Evolutionary conservation across 2,113 vertebrate genomes (phyloP).

Genomic region (Kryptolebias marmoratus): DNA sequence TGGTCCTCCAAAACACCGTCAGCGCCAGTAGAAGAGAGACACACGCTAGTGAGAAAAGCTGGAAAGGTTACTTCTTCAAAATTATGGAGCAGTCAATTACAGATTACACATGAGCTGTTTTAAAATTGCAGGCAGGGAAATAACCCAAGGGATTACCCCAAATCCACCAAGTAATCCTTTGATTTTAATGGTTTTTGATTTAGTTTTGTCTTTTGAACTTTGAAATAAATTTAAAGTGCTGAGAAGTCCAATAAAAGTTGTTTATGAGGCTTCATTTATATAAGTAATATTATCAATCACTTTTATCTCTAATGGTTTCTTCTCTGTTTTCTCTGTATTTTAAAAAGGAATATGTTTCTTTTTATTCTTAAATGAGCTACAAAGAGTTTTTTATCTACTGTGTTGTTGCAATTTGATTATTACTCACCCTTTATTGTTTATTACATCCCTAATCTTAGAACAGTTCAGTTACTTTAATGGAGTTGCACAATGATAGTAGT

Average conservation of each 20-base stretch:
- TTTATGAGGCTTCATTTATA: conserved; percentile 35
- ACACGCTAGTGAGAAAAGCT: conserved; percentile 10
- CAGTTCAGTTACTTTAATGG: background rate
- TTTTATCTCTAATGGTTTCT: conserved; percentile 8
- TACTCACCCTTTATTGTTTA: background rate
- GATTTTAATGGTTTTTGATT: conserved; percentile 69
- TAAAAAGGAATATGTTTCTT: background rate
- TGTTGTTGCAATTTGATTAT: background rate
- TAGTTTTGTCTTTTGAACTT: conserved; percentile 54
- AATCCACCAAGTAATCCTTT: conserved; percentile 64
- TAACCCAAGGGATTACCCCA: conserved; percentile 57
- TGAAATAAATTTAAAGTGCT: conserved; percentile 30
- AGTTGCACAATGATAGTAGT: too few species aligned
- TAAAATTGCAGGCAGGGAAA: conserved; percentile 63
- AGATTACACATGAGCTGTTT: conserved; percentile 68
- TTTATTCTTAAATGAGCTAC: background rate
- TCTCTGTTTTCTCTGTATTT: background rate
- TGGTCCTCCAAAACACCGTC: conserved; percentile 44
- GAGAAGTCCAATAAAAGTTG: conserved; percentile 18
- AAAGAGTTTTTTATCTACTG: background rate
- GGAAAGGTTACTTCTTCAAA: conserved; percentile 49
- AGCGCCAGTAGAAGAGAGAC: conserved; percentile 36
- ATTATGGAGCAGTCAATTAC: conserved; percentile 62
- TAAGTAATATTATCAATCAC: conserved; percentile 24
- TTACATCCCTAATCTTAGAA: background rate